Percentiles rank a stretch among this genome's conserved stretches.
These are phyloP conservation scores for Hylyphantes graminicola DNA, from an alignment of 1,140 invertebrate species.

Conservation along the genomic window DNA sequence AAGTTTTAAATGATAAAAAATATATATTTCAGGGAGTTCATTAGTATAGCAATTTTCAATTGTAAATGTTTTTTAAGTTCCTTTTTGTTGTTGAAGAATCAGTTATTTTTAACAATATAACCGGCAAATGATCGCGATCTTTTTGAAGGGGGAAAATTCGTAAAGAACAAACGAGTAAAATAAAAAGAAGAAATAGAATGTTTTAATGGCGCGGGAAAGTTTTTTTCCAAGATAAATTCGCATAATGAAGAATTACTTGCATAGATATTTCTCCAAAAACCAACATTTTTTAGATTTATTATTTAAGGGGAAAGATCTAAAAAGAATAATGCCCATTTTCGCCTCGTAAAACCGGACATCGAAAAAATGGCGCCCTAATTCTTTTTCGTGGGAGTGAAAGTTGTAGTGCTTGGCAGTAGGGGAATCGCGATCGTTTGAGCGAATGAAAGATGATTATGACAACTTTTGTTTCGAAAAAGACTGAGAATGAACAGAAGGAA, in stretches of 20 bases:
- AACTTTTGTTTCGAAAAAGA: slow-evolving; percentile 47
- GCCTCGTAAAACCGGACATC: slow-evolving; percentile 23
- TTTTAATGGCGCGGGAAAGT: slow-evolving; percentile 54
- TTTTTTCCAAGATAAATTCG: slow-evolving; percentile 21
- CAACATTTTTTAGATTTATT: too few relatives aligned
- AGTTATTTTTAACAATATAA: slow-evolving; percentile 54
- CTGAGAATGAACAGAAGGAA: slow-evolving; percentile 12
- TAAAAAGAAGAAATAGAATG: slow-evolving; percentile 26
- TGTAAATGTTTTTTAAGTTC: slow-evolving; percentile 30
- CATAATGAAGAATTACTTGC: not conserved
- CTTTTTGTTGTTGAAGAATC: slow-evolving; percentile 15
- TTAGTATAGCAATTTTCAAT: slow-evolving; percentile 36
- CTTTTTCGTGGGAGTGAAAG: slow-evolving; percentile 12
- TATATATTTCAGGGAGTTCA: slow-evolving; percentile 3
- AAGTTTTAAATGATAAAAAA: slow-evolving; percentile 17
- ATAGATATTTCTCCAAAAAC: too few relatives aligned
- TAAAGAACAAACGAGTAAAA: not conserved
- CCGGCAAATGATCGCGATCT: slow-evolving; percentile 45
- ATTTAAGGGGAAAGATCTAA: not conserved
- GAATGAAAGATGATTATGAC: slow-evolving; percentile 46
- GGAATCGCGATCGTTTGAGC: slow-evolving; percentile 30
- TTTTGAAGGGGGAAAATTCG: not conserved
- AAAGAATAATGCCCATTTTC: slow-evolving; percentile 46
- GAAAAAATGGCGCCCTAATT: slow-evolving; percentile 30
- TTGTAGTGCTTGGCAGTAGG: not conserved